Conservation (phyloP, 2,113 vertebrate species). For the Pteronura brasiliensis region DNA sequence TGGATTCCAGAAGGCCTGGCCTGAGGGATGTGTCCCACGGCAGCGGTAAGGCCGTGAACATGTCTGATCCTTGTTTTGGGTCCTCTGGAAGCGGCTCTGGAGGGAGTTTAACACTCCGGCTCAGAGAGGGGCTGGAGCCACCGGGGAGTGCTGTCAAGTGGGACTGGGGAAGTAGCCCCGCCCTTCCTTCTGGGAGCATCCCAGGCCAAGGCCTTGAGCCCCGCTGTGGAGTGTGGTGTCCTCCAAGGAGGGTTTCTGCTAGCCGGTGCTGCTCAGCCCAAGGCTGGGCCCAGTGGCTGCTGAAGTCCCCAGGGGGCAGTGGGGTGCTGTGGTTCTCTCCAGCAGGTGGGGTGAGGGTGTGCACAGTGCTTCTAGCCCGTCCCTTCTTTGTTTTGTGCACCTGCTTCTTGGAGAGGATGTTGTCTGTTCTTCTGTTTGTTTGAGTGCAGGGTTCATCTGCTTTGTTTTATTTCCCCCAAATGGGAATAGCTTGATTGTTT, state of each 20-base stretch:
- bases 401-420: not conserved
- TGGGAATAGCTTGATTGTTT: not conserved
- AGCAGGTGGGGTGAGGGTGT: too few relatives aligned
- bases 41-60: not conserved
- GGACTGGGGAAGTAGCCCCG: not conserved
- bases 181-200: not conserved
- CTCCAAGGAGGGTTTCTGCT: not conserved
- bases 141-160: not conserved
- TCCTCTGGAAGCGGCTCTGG: not conserved
- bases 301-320: not conserved
- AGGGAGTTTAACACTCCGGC: not conserved
- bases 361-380: not conserved
- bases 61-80: not conserved
- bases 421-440: not conserved
- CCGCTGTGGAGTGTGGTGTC: too few relatives aligned
- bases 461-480: not conserved
- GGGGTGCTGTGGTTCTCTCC: not conserved
- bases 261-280: not conserved
- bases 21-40: not conserved
- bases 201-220: not conserved
- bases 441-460: not conserved
- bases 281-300: not conserved
- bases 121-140: not conserved
- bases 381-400: not conserved
- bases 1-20: not conserved